Conservation (phyloP, 2,888 invertebrate species). For the Apamea crenata region DNA sequence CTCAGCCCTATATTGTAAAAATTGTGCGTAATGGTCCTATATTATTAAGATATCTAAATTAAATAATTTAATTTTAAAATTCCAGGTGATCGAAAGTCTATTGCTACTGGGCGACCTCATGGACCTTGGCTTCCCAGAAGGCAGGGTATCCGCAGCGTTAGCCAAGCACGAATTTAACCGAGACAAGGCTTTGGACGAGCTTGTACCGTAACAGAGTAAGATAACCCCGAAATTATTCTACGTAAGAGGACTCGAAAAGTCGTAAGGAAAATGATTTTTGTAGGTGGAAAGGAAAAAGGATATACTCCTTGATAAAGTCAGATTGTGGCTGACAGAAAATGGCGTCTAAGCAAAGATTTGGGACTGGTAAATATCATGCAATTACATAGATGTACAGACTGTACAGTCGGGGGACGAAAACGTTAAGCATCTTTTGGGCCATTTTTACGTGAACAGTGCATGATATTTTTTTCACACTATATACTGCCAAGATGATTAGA, state of each 20-base stretch:
- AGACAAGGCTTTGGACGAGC: conserved; percentile 95
- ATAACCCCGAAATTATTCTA: conserved; percentile 26
- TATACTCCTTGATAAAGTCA: conserved; percentile 28
- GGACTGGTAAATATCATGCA: conserved; percentile 5
- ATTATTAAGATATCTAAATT: not conserved
- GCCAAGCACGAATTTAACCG: conserved; percentile 94
- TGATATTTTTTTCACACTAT: not conserved
- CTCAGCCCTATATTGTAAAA: not conserved
- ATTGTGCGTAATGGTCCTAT: not conserved
- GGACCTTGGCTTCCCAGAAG: conserved; percentile 96
- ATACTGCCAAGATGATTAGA: not conserved
- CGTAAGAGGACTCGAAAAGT: conserved; percentile 54
- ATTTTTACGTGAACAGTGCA: not conserved
- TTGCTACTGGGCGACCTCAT: conserved; percentile 94
- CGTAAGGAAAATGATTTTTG: conserved; percentile 47
- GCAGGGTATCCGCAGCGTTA: conserved; percentile 93
- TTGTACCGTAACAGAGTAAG: conserved; percentile 91
- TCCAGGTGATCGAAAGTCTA: conserved; percentile 95
- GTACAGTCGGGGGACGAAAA: conserved; percentile 15
- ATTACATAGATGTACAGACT: not conserved
- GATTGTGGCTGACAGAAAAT: conserved; percentile 37
- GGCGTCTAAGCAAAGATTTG: conserved; percentile 11
- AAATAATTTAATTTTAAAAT: conserved; percentile 54
- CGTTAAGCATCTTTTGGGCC: not conserved
- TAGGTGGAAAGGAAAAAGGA: conserved; percentile 11